Evolutionary conservation across 2,797 vertebrate genomes (phyloP).

Genomic region (Poeciliopsis gracilis): DNA sequence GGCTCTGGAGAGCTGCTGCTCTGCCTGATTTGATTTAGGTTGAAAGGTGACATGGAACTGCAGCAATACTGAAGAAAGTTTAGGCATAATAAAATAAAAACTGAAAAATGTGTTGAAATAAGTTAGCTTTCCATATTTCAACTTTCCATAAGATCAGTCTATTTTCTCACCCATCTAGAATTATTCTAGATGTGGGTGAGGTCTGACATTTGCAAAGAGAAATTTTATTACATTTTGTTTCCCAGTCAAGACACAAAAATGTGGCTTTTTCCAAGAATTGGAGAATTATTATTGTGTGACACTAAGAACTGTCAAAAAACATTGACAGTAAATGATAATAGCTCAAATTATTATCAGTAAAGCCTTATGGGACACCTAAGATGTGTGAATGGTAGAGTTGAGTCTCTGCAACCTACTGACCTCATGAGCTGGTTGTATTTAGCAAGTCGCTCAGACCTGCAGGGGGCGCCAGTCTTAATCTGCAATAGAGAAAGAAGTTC

Average conservation of each 20-base stretch:
- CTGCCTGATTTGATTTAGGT: neutral
- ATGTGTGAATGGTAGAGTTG: neutral
- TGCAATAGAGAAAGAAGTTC: slow-evolving; percentile 58
- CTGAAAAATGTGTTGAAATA: neutral
- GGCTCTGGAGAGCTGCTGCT: neutral
- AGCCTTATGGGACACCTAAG: neutral
- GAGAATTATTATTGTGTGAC: neutral
- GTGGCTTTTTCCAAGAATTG: neutral
- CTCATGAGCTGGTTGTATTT: slow-evolving; percentile 98
- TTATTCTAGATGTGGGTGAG: neutral
- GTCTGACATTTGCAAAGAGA: neutral
- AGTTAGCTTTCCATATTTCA: neutral
- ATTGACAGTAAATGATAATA: neutral
- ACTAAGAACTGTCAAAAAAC: neutral
- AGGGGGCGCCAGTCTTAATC: slow-evolving; percentile 96
- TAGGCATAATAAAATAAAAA: neutral
- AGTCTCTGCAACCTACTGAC: slow-evolving; percentile 70
- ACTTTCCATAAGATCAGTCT: neutral
- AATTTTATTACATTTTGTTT: neutral
- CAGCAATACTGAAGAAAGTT: neutral
- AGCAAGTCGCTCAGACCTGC: slow-evolving; percentile 93
- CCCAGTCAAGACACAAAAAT: neutral
- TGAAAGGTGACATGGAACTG: neutral
- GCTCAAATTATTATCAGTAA: neutral
- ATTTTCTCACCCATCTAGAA: neutral